Evolutionary conservation across 2,797 vertebrate genomes (phyloP).

Genomic region (Sardinella longiceps): DNA sequence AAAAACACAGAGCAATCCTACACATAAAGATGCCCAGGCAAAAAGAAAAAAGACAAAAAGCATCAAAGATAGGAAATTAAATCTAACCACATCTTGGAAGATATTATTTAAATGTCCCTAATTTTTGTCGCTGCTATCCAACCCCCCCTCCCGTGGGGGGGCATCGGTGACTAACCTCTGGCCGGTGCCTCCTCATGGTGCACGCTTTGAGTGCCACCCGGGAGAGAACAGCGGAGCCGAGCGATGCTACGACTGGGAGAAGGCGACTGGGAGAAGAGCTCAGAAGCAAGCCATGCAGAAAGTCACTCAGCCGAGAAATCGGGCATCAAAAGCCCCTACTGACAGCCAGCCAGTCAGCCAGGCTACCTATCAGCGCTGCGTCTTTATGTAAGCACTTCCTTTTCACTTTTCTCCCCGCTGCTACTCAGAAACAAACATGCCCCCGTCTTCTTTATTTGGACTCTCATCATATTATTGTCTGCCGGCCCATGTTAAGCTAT

Average conservation of each 20-base stretch:
- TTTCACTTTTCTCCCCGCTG: slow-evolving; percentile 15
- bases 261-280: slow-evolving; percentile 66
- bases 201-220: slow-evolving; percentile 41
- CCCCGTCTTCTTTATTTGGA: slow-evolving; percentile 54
- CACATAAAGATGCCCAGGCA: neutral
- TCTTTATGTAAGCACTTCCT: slow-evolving; percentile 39
- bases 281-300: slow-evolving; percentile 64
- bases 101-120: neutral
- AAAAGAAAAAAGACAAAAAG: neutral
- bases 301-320: slow-evolving; percentile 70
- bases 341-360: slow-evolving; percentile 34
- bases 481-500: slow-evolving; percentile 58
- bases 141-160: neutral
- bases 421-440: slow-evolving; percentile 47
- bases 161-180: slow-evolving; percentile 63
- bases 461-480: slow-evolving; percentile 59
- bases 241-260: slow-evolving; percentile 37
- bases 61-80: neutral
- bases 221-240: slow-evolving; percentile 38
- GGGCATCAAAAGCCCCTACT: slow-evolving; percentile 69
- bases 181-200: slow-evolving; percentile 68
- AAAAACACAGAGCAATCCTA: neutral
- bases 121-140: neutral
- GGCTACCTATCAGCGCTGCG: slow-evolving; percentile 39
- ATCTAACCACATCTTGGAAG: neutral